Evolutionary conservation across 2,888 invertebrate genomes (phyloP), one percentile per base, ranked within the genome.

Genomic region (Trimorus sp.): DNA sequence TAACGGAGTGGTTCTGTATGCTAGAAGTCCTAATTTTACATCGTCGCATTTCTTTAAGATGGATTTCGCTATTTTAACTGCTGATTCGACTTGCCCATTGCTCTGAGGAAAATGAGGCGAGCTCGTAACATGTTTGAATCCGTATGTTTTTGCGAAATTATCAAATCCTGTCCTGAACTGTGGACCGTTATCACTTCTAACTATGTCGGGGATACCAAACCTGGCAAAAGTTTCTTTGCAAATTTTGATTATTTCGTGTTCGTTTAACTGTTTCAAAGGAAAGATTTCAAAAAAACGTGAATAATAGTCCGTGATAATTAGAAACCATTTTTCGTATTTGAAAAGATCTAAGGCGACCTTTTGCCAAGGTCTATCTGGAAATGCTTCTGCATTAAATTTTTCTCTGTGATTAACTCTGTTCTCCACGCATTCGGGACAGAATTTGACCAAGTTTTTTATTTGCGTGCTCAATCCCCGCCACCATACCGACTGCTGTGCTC

Each of bases 281-380:
- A 15, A 54, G 12, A 86, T 75, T 73, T 86, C 85, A 7, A 26
- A 84, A 58, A 78, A 87, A 0, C 85, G 14, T 5, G 84, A 85
- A 74, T 83, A 85, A 53, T 85, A 86, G 68, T 88, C 86, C 0
- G 68, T 70, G 3, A 85, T 54, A 7, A 86, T 76, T 8, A 86
- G n/a, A 63, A 70, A 87, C 83, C 83, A 85, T 48, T 74, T 78
- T 6, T 78, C 37, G 0, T 7, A 36, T 42, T 86, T 84, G 16
- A 84, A 86, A 0, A 86, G 56, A 59, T 86, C 86, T 7, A 86
- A 45, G 4, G 71, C 84, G 16, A 86, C 65, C 70, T 83, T 84
- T 70, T 85, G 79, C 84, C 85, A 86, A 7, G 84, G 84, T 15
- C 83, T 42, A 1, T 71, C 36, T 5, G 86, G 83, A 51, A 84